Conservation (phyloP, 2,797 vertebrate species). For the Intellagama lesueurii region DNA sequence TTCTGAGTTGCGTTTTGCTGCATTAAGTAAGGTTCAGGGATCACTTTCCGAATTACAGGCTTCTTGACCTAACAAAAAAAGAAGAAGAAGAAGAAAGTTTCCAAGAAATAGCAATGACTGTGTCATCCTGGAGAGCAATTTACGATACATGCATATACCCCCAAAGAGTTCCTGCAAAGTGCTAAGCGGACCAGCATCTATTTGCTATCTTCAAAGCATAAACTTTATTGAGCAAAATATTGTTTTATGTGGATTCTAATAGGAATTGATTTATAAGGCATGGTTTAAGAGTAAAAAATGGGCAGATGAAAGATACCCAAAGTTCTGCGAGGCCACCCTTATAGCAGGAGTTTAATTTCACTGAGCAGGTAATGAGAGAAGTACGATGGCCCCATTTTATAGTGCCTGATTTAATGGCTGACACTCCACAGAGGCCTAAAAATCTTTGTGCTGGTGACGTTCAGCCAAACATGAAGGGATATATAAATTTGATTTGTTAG, state of each 20-base stretch:
- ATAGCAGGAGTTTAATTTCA: slow-evolving; percentile 53
- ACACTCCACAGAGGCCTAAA: slow-evolving; percentile 43
- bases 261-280: slow-evolving; percentile 61
- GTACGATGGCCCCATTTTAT: slow-evolving; percentile 17
- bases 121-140: slow-evolving; percentile 58
- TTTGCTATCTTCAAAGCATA: slow-evolving; percentile 33
- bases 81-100: slow-evolving; percentile 58
- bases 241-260: slow-evolving; percentile 53
- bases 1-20: slow-evolving; percentile 72
- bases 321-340: slow-evolving; percentile 32
- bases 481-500: slow-evolving; percentile 50
- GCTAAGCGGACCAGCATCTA: neutral
- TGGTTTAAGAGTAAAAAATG: slow-evolving; percentile 61
- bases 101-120: slow-evolving; percentile 61
- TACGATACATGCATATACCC: slow-evolving; percentile 35
- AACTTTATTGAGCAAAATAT: slow-evolving; percentile 52
- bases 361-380: slow-evolving; percentile 16
- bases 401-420: slow-evolving; percentile 48
- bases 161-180: neutral
- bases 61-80: slow-evolving; percentile 73
- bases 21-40: slow-evolving; percentile 80
- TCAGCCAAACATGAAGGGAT: slow-evolving; percentile 43
- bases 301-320: slow-evolving; percentile 39
- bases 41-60: slow-evolving; percentile 72
- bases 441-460: slow-evolving; percentile 40